Evolutionary conservation across 1,140 invertebrate species (phyloP).

Genomic region (Tetramorium alpestre): DNA sequence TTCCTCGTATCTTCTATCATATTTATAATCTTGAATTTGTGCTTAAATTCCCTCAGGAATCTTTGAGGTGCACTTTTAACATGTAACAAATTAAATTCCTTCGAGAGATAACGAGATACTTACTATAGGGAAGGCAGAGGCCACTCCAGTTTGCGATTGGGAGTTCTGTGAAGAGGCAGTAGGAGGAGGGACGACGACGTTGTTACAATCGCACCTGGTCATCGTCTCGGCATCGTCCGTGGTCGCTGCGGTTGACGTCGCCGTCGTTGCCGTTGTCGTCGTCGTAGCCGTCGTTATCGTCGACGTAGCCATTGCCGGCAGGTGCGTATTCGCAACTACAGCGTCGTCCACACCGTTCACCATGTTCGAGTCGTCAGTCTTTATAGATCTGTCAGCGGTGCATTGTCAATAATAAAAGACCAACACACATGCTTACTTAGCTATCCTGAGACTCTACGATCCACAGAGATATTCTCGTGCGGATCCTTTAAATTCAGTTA

Average conservation of each 20-base stretch:
- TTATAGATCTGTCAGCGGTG: conserved; percentile 85
- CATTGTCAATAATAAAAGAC: conserved; percentile 81
- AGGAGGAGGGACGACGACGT: conserved; percentile 67
- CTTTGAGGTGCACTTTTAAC: neutral
- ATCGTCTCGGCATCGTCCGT: conserved; percentile 81
- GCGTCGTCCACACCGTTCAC: conserved; percentile 85
- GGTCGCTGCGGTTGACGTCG: conserved; percentile 11
- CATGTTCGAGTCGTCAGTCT: conserved; percentile 85
- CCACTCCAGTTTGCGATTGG: conserved; percentile 82
- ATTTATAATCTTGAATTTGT: neutral
- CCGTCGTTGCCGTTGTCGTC: neutral
- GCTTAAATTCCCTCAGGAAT: neutral
- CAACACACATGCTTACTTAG: conserved; percentile 59
- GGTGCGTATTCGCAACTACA: conserved; percentile 82
- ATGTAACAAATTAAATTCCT: neutral
- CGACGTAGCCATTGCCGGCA: conserved; percentile 79
- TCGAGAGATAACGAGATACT: conserved; percentile 63
- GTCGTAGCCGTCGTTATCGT: conserved; percentile 65
- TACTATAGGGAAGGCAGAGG: conserved; percentile 82
- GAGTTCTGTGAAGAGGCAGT: conserved; percentile 82
- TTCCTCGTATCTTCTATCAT: neutral
- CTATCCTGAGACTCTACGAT: neutral
- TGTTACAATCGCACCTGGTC: conserved; percentile 83
- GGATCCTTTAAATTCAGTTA: conserved; percentile 12
- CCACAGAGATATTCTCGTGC: neutral